Evolutionary conservation across 2,797 vertebrate species (phyloP), one percentile per base, ranked within the genome.

Genomic region (Trematomus bernacchii): DNA sequence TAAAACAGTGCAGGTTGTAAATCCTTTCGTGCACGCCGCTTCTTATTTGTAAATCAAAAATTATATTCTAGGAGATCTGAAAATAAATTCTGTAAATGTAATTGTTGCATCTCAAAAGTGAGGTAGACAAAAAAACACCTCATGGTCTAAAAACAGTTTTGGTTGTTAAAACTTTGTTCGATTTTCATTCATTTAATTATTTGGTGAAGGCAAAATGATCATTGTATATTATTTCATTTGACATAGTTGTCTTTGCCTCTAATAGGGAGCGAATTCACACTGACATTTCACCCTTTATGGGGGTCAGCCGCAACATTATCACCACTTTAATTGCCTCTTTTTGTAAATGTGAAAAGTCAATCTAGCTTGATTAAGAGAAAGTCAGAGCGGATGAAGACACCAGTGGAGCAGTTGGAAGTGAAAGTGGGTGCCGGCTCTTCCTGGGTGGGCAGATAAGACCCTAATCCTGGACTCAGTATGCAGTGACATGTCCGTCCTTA

Each of bases 381-480:
- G 42, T 52, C 21, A 15, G 46, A 77, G 51, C 21, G 37, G 65
- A 76, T 47, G 70, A 82, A 82, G 81, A 85, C 55, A 30, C 2
- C 1, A 44, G 53, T 2, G 0, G 37, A 71, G 50, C 37, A 48
- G 72, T 21, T 58, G 69, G 44, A 40, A 33, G 73, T 6, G 69
- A 73, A 76, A 85, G 75, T 73, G 23, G 50, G 58, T 48, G 55
- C 66, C 57, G 71, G 43, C 13, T 10, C 81, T 84, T 71, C 76
- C 37, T 88, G 90, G 88, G 91, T 91, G 90, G 89, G 82, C 76
- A 72, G 42, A 47, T 47, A 44, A 52, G 65, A 46, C 33, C n/a
- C 6, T 78, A 76, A 86, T 73, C 58, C 42, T 48, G 11, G 21
- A 44, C 62, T 84, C 76, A 76, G 71, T 79, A 80, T 86, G 85